Evolutionary conservation across 1,140 invertebrate species (phyloP), one percentile per base, ranked within the genome.

Genomic region (Ceratoteleas bidentatus): DNA sequence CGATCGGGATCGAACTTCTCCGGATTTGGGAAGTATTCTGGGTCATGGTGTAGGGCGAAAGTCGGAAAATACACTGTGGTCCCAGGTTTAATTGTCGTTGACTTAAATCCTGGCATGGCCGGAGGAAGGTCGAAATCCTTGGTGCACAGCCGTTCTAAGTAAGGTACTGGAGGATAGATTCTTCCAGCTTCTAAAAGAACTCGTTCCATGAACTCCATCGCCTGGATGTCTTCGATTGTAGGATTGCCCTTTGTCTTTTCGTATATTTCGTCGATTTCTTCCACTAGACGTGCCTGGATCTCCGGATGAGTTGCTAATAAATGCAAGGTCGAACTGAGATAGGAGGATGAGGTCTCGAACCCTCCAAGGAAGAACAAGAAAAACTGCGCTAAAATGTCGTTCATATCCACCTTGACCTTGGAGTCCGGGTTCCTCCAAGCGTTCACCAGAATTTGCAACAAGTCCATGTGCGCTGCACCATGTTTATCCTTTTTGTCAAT

Each of bases 261-360:
- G 0, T 82, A 13, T 6, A 88, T 72, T 24, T 88, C 74, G 13
- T 92, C 86, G n/a, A 95, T 92, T 89, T 95, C 94, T 54, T 92
- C 87, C 54, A 89, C 89, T 2, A 95, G 81, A 81, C 89, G 92
- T 10, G 92, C 85, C 84, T 95, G 94, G 8, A 93, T 85, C 16
- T 94, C 92, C 16, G 91, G 92, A 88, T 95, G 91, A 32, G 89
- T 87, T 16, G 94, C 93, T 3, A 95, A 84, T 43, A 92, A 88
- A 43, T 93, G 92, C 0, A 91, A 75, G 0, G 89, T 81, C 62
- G 92, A 92, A 33, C 90, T 88, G 40, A 95, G 11, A 6, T 50
- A 69, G 1, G 45, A 90, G 0, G 68, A 16, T 2, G 60, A 58
- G 0, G 94, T 94, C 49, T 95, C 94, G 64, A 93, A 95, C 0